Conservation (phyloP, 2,888 invertebrate species). For the Dryobotodes eremita region DNA sequence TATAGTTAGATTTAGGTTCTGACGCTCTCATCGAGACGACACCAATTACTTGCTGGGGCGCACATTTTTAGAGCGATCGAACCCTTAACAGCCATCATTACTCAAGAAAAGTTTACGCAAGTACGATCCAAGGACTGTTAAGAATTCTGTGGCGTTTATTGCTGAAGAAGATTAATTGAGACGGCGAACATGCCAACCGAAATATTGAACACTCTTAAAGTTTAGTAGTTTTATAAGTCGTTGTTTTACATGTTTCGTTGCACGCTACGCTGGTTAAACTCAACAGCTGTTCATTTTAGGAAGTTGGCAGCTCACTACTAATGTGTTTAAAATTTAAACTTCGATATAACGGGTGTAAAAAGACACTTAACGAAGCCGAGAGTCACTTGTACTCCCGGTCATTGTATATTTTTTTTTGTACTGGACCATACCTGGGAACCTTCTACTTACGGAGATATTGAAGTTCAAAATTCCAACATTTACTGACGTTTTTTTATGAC, state of each 20-base stretch:
- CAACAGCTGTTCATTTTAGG: slow-evolving; percentile 43
- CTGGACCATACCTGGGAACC: too few relatives aligned
- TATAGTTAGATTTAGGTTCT: slow-evolving; percentile 36
- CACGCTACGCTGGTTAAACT: slow-evolving; percentile 22
- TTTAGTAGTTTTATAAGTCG: slow-evolving; percentile 37
- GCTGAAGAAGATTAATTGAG: slow-evolving; percentile 76
- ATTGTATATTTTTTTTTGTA: too few relatives aligned
- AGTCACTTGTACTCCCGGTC: too few relatives aligned
- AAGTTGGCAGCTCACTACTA: slow-evolving; percentile 38
- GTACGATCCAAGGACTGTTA: slow-evolving; percentile 69
- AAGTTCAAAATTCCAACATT: too few relatives aligned
- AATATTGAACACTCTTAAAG: slow-evolving; percentile 62
- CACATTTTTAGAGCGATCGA: slow-evolving; percentile 66
- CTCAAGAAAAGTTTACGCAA: slow-evolving; percentile 72
- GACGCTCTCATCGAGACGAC: slow-evolving; percentile 22
- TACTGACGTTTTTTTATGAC: too few relatives aligned
- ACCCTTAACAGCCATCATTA: slow-evolving; percentile 70
- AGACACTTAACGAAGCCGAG: too few relatives aligned
- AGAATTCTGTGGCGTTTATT: slow-evolving; percentile 74
- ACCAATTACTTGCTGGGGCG: slow-evolving; percentile 44
- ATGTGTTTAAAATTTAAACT: slow-evolving; percentile 46
- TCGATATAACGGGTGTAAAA: slow-evolving; percentile 2
- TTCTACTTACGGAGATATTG: too few relatives aligned
- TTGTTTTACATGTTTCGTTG: slow-evolving; percentile 20
- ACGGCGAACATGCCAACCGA: slow-evolving; percentile 51